A percentile compares a stretch with the other conserved stretches of the same genome.
Conservation (phyloP, 2,888 invertebrate genomes). For the Molanna angustata region DNA sequence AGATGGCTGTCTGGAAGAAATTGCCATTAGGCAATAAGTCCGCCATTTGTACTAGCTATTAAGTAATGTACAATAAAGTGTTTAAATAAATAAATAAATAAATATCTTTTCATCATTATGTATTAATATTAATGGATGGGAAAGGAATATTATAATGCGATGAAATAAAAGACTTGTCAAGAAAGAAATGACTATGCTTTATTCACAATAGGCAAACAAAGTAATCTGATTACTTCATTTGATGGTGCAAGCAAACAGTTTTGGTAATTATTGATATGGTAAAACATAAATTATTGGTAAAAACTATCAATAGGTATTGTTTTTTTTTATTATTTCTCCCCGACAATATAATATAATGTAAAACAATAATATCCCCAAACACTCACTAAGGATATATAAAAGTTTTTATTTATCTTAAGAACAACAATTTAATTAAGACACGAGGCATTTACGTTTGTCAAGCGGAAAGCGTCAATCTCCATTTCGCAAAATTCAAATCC, state of each 20-base stretch:
- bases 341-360: constrained; percentile 32
- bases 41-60: too few relatives aligned
- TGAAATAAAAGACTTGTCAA: constrained; percentile 27
- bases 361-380: constrained; percentile 25
- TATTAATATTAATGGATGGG: too few relatives aligned
- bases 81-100: too few relatives aligned
- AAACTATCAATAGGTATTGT: too few relatives aligned
- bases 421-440: constrained; percentile 33
- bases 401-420: constrained; percentile 29
- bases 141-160: too few relatives aligned
- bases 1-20: too few relatives aligned
- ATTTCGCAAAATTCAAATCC: constrained; percentile 25
- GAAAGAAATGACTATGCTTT: constrained; percentile 48
- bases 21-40: too few relatives aligned
- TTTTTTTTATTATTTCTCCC: too few relatives aligned
- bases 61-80: too few relatives aligned
- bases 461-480: constrained; percentile 32
- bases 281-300: constrained; percentile 17
- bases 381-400: constrained; percentile 27
- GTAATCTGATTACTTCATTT: constrained; percentile 27
- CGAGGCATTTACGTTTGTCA: constrained; percentile 34
- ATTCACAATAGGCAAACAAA: constrained; percentile 45
- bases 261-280: constrained; percentile 28
- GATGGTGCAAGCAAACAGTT: constrained; percentile 31
- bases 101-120: too few relatives aligned